Conservation (phyloP, 1,140 invertebrate species). For the Papilio helenus region DNA sequence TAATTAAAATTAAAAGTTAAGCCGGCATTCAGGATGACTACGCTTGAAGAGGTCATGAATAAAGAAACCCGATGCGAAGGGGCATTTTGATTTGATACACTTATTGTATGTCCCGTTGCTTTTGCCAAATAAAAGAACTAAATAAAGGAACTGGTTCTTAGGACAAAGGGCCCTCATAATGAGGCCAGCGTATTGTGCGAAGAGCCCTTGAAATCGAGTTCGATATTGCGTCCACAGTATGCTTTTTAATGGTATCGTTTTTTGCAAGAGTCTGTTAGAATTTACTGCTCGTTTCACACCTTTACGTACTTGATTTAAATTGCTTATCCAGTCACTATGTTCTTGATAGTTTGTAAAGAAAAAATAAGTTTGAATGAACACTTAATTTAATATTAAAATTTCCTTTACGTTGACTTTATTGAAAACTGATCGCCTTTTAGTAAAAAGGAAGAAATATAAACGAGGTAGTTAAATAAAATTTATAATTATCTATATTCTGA, state of each 20-base stretch:
- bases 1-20: slow-evolving; percentile 77
- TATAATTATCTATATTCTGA: background rate
- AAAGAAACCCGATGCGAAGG: slow-evolving; percentile 62
- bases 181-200: slow-evolving; percentile 76
- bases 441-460: background rate
- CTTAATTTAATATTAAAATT: background rate
- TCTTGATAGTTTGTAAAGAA: slow-evolving; percentile 3
- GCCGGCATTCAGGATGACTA: slow-evolving; percentile 54
- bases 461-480: background rate
- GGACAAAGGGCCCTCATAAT: slow-evolving; percentile 81
- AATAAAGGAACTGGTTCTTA: slow-evolving; percentile 80
- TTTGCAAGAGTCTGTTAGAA: slow-evolving; percentile 51
- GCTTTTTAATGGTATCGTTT: slow-evolving; percentile 65
- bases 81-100: slow-evolving; percentile 79
- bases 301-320: slow-evolving; percentile 29
- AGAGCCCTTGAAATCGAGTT: slow-evolving; percentile 70
- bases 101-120: slow-evolving; percentile 77
- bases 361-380: background rate
- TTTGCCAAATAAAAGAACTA: slow-evolving; percentile 67
- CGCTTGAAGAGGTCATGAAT: slow-evolving; percentile 69
- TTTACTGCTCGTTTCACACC: slow-evolving; percentile 40
- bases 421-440: background rate
- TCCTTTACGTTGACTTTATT: background rate
- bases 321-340: background rate
- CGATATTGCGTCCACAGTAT: slow-evolving; percentile 68